phyloP scores from a whole-genome alignment of 2,888 invertebrate genomes.

The Pyrochroa serraticornis region DNA sequence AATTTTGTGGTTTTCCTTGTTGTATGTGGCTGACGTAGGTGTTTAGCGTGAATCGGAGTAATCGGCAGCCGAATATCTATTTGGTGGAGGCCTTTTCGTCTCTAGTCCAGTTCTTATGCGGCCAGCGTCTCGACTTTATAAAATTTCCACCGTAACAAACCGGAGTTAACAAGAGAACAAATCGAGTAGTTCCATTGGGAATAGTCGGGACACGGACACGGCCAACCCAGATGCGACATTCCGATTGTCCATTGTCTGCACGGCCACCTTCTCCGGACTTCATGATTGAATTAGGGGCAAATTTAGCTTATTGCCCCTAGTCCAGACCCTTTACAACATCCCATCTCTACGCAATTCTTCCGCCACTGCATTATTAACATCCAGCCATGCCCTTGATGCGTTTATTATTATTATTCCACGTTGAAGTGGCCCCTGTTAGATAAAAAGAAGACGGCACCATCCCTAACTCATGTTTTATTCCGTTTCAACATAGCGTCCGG shows the following conservation, averaged over 20 bases:
- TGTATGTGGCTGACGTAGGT: too few species aligned
- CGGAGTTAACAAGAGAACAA: constrained; percentile 50
- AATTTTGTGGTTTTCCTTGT: too few species aligned
- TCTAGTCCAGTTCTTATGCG: too few species aligned
- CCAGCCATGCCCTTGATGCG: constrained; percentile 4
- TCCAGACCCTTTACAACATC: constrained; percentile 27
- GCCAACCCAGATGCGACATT: constrained; percentile 54
- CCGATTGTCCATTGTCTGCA: constrained; percentile 55
- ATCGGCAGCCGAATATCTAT: too few species aligned
- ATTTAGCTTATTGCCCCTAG: constrained; percentile 52
- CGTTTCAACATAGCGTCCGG: constrained; percentile 16
- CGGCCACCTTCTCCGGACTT: constrained; percentile 46
- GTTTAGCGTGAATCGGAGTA: too few species aligned
- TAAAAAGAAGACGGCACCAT: constrained; percentile 9
- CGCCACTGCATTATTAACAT: constrained; percentile 13
- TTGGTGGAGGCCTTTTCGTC: too few species aligned
- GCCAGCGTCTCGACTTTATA: too few species aligned
- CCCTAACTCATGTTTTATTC: constrained; percentile 24
- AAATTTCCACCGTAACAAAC: constrained; percentile 27
- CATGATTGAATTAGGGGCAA: constrained; percentile 53
- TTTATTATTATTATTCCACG: constrained; percentile 15
- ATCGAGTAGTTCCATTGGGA: constrained; percentile 44
- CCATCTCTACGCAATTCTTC: constrained; percentile 10
- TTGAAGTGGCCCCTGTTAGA: not conserved
- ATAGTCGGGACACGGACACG: constrained; percentile 41